Evolutionary conservation across 2,888 invertebrate species (phyloP).

Genomic region (Drosophila setosimentum): DNA sequence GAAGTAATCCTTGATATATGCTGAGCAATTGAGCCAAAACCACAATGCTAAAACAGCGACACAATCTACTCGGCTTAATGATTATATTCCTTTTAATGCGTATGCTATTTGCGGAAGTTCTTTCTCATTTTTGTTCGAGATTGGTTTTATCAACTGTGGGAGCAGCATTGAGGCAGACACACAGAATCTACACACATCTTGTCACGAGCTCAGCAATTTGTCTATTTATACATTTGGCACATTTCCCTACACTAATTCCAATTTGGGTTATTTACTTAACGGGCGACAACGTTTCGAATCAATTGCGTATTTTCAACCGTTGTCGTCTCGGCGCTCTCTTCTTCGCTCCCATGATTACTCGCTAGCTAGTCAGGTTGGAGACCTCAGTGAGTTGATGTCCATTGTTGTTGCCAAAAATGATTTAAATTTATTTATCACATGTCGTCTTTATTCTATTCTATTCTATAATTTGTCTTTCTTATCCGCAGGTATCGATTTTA

Average conservation of each 20-base stretch:
- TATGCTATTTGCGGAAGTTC: background rate
- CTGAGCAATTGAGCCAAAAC: background rate
- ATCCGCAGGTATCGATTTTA: constrained; percentile 97
- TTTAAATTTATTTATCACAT: constrained; percentile 54
- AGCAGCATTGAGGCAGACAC: constrained; percentile 18
- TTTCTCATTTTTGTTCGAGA: constrained; percentile 5
- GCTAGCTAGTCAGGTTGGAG: constrained; percentile 4
- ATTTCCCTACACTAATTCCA: constrained; percentile 69
- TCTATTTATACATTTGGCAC: constrained; percentile 76
- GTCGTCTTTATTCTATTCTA: constrained; percentile 27
- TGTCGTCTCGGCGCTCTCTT: constrained; percentile 27
- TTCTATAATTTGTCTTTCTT: constrained; percentile 59
- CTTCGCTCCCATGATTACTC: constrained; percentile 6
- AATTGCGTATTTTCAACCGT: constrained; percentile 56
- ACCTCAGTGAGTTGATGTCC: too few species aligned
- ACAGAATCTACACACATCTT: constrained; percentile 14
- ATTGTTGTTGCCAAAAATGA: constrained; percentile 48
- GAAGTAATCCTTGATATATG: constrained; percentile 8
- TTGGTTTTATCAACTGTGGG: constrained; percentile 13
- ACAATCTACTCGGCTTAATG: constrained; percentile 11
- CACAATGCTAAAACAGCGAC: constrained; percentile 6
- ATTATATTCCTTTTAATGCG: background rate
- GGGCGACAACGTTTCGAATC: constrained; percentile 55
- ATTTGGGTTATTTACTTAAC: constrained; percentile 73
- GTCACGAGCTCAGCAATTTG: constrained; percentile 56